Evolutionary conservation across 2,888 invertebrate genomes (phyloP), one percentile per base, ranked within the genome.

Genomic region (Tachystola acroxantha): DNA sequence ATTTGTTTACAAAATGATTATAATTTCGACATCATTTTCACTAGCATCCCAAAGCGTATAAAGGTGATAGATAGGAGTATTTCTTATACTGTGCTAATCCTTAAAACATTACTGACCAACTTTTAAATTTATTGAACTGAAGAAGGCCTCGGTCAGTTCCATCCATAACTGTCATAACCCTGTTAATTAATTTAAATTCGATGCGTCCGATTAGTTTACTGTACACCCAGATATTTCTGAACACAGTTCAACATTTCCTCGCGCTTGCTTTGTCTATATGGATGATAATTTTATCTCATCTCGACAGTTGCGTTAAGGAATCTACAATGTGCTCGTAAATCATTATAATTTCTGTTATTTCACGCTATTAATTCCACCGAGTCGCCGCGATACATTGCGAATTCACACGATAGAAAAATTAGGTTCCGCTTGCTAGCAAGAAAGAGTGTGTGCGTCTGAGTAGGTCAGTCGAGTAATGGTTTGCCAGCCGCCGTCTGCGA

Each of bases 401-500:
- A 78, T 80, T 78, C 76, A 76, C 76, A 76, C 74, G 75, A 68
- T 69, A 74, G 69, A 73, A 79, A 79, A 87, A 86, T 84, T 84
- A 85, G 87, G 85, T 87, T 81, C 75, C 80, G 75, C 71, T 82
- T 81, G 81, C 76, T 65, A 74, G 73, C 78, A 81, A 88, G 88
- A 88, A 88, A 88, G 88, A 89, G 88, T 87, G 76, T 85, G 79
- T 74, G 67, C 72, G 55, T 58, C 68, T 74, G 81, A 86, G 85
- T 88, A 84, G 88, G 88, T 88, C 88, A 88, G 75, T 86, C 86
- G 85, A 85, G 82, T 85, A 82, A 82, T 80, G 67, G 73, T 68
- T 77, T 73, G 74, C 76, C 63, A 70, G 71, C 70, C 66, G 70
- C 64, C 69, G 75, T 71, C 72, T 66, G 65, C 60, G 19, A 20